Conservation (phyloP, 2,888 invertebrate species). For the Leptinotarsa peninsularis region DNA sequence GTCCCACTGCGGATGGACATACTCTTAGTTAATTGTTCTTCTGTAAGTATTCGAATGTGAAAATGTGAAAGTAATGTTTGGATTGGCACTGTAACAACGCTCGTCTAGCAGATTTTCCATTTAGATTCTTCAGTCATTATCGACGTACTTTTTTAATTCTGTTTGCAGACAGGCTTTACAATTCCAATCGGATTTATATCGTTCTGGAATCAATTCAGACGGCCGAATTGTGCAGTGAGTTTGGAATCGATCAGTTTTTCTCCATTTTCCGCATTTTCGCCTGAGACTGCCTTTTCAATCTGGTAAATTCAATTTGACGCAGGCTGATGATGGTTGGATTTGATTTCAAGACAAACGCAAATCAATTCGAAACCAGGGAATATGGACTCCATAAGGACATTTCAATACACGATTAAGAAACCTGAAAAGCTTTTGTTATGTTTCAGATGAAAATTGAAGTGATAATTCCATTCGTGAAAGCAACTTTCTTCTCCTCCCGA, state of each 20-base stretch:
- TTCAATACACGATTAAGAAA: too few relatives aligned
- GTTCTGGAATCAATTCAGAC: not conserved
- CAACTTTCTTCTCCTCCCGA: too few relatives aligned
- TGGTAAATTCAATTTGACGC: too few relatives aligned
- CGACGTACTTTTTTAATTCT: slow-evolving; percentile 6
- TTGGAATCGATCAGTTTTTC: not conserved
- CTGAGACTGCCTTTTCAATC: too few relatives aligned
- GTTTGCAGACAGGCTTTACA: not conserved
- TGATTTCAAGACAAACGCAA: too few relatives aligned
- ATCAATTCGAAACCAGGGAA: too few relatives aligned
- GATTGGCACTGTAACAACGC: not conserved
- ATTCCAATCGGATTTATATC: not conserved
- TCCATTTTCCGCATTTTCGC: too few relatives aligned
- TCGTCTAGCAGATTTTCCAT: not conserved
- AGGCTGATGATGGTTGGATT: too few relatives aligned
- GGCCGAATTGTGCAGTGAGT: not conserved
- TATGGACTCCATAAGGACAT: too few relatives aligned
- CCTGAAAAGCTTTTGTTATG: too few relatives aligned
- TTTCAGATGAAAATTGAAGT: too few relatives aligned
- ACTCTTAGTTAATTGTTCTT: not conserved
- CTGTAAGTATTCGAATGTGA: not conserved
- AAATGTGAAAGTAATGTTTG: slow-evolving; percentile 1
- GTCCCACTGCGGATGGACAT: not conserved
- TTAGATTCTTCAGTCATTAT: not conserved
- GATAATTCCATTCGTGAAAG: too few relatives aligned